Conservation (phyloP, 2,113 vertebrate species). For the Lepisosteus osseus region DNA sequence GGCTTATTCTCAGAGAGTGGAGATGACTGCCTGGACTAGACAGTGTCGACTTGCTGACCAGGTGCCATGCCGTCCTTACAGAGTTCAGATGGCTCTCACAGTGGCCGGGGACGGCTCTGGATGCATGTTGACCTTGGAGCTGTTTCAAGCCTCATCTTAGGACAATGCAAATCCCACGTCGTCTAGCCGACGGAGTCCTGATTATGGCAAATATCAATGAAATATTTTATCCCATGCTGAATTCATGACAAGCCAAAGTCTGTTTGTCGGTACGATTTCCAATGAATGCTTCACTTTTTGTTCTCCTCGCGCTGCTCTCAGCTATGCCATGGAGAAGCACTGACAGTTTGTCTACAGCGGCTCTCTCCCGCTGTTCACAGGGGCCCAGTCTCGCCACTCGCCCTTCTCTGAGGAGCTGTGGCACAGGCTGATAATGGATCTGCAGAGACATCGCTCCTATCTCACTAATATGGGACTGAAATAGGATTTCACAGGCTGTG, state of each 20-base stretch:
- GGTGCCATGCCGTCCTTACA: too few species aligned
- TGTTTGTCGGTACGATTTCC: slow-evolving; percentile 21
- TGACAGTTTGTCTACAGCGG: not conserved
- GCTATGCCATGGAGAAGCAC: not conserved
- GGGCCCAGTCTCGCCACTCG: not conserved
- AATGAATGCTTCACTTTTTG: slow-evolving; percentile 18
- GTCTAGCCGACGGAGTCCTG: slow-evolving; percentile 11
- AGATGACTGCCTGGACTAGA: too few species aligned
- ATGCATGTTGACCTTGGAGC: too few species aligned
- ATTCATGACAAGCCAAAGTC: slow-evolving; percentile 14
- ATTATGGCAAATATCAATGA: slow-evolving; percentile 17
- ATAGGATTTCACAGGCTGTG: slow-evolving; percentile 33
- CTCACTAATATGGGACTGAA: slow-evolving; percentile 30
- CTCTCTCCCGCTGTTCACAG: not conserved
- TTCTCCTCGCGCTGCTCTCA: slow-evolving; percentile 2
- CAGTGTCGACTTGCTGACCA: too few species aligned
- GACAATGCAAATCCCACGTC: slow-evolving; percentile 5
- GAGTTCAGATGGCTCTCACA: too few species aligned
- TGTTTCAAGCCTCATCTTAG: not conserved
- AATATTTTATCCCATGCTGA: slow-evolving; percentile 13
- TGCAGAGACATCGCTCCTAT: slow-evolving; percentile 26
- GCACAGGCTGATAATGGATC: slow-evolving; percentile 37
- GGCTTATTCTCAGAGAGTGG: too few species aligned
- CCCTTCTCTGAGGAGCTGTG: slow-evolving; percentile 16
- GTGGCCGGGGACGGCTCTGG: too few species aligned